Base-by-base conservation (phyloP, 2,113 vertebrate genomes). In the Neolamprologus longior region DNA sequence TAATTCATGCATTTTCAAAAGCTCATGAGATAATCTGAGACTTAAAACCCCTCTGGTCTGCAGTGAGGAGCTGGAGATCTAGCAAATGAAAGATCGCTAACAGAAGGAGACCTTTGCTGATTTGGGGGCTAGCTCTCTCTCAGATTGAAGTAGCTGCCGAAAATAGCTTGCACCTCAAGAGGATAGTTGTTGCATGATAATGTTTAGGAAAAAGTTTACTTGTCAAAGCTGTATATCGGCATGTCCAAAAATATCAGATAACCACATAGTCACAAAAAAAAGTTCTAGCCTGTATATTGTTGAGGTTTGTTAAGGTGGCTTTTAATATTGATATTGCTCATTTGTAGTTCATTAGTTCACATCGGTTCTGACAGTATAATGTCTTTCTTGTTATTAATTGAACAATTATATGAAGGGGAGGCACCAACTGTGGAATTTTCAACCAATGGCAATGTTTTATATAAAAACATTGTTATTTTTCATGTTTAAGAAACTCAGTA, bases 1-100 rank as follows among this genome's bases (percentile, higher is more conserved):
- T 96, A 96, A 95, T 92, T 93, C 92, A 92, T 91, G 87, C 92
- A 90, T 93, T 95, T 68, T 96, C 89, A 91, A 95, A 95, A 90
- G 92, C 94, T 85, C 93, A 84, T 53, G 66, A 86, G 90, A 92
- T 94, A 94, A 94, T 95, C 90, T 8, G 82, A 85, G 87, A 84
- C 91, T 95, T 93, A 90, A 92, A 92, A 86, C 53, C 81, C 90
- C 90, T 87, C 90, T 94, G 92, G 94, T 92, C 87, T 89, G 80
- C 76, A 76, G 83, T 19, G 82, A 73, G 85, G 90, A 89, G 86
- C 85, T 81, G 57, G 82, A 94, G 93, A 90, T 91, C 78, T 81
- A 54, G 57, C 28, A 91, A 92, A 94, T 92, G 93, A 95, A 89
- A 92, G 86, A 92, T 86, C 81, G 91, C 87, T 88, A 89, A 91